phyloP scores from a whole-genome alignment of 1,140 invertebrate genomes.

The Bilobella aurantiaca region DNA sequence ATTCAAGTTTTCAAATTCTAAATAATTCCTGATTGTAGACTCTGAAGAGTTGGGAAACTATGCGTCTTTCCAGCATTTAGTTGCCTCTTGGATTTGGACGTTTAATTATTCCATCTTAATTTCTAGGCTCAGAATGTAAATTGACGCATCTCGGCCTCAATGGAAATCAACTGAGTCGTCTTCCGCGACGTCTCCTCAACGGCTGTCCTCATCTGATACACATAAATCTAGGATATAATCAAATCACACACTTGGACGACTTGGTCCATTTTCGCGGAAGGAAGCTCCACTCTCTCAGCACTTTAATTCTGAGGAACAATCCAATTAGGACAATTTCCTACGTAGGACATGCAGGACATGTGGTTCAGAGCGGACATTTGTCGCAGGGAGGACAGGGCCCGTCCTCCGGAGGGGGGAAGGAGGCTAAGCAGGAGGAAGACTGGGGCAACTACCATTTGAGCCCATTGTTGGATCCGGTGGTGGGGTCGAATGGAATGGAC shows the following conservation, averaged over 20 bases:
- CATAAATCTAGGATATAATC: slow-evolving; percentile 34
- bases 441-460: background rate
- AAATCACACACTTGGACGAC: slow-evolving; percentile 32
- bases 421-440: background rate
- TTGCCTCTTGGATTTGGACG: background rate
- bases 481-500: background rate
- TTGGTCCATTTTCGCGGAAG: slow-evolving; percentile 22
- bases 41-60: no score
- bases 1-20: no score
- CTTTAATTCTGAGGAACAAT: slow-evolving; percentile 73
- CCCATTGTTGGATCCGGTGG: background rate
- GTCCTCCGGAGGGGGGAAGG: background rate
- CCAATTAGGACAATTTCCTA: slow-evolving; percentile 59
- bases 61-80: background rate
- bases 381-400: no score
- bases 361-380: no score
- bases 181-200: slow-evolving; percentile 24
- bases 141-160: slow-evolving; percentile 34
- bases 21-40: no score
- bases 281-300: slow-evolving; percentile 53
- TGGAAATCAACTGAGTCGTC: slow-evolving; percentile 29
- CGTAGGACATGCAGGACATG: no score
- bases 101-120: background rate
- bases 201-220: slow-evolving; percentile 30
- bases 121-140: slow-evolving; percentile 24